phyloP scores from a whole-genome alignment of 2,888 invertebrate species.

The Epirrhoe tristata region DNA sequence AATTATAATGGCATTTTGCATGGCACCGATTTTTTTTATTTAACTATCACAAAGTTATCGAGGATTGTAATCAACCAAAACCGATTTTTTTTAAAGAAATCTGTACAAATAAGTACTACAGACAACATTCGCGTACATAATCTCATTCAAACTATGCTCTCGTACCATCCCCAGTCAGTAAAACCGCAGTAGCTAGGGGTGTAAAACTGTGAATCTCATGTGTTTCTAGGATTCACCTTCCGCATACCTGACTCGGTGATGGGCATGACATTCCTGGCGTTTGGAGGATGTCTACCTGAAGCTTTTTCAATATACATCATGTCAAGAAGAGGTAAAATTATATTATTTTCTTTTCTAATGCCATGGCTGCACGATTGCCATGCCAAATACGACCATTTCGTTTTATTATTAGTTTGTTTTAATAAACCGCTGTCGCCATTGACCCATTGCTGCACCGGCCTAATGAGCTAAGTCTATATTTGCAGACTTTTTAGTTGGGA shows the following conservation, averaged over 20 bases:
- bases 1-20: no score
- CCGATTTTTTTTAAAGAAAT: no score
- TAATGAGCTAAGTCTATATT: background rate
- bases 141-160: no score
- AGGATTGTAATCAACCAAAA: no score
- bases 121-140: no score
- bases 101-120: no score
- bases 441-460: background rate
- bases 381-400: no score
- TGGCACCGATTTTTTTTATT: no score
- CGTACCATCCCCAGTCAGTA: no score
- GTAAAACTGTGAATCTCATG: background rate
- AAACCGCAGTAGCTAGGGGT: no score
- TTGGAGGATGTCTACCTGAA: slow-evolving; percentile 95
- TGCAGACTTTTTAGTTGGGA: background rate
- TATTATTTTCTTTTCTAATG: background rate
- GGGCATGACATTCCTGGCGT: slow-evolving; percentile 96
- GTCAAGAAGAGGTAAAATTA: slow-evolving; percentile 90
- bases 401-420: background rate
- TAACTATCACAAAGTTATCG: no score
- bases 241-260: slow-evolving; percentile 94
- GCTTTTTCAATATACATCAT: slow-evolving; percentile 93
- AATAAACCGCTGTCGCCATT: background rate
- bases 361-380: background rate
- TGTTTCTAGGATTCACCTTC: slow-evolving; percentile 87